Base-by-base conservation (phyloP, 2,113 vertebrate genomes). In the Ovis canadensis region DNA sequence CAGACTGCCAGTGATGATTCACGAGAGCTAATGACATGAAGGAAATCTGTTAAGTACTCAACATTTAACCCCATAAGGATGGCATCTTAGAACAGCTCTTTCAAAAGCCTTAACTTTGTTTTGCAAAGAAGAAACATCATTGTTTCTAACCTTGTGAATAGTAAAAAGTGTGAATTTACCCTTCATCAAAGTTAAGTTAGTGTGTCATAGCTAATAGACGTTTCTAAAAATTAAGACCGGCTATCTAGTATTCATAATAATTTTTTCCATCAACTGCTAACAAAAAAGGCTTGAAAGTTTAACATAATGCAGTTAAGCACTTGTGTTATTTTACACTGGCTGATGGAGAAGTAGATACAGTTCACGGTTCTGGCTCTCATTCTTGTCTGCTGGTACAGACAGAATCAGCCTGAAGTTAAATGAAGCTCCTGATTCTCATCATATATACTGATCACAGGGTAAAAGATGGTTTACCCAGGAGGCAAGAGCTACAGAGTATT, bases 21-120 rank as follows among this genome's bases (percentile, higher is more conserved):
- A 57, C 60, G 40, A 94, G 59, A 92, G 43, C 27, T 90, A 83
- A 90, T 59, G 55, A 84, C 57, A 62, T 33, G 23, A 81, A 84
- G 67, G 57, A 74, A 90, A 90, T 52, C 3, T 74, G 50, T 21
- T 84, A 92, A 84, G 23, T 57, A 94, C n/a, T 81, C 45, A 95
- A 80, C 36, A 57, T 25, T 48, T 33, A 90, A 45, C 40, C 25
- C 52, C 54, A 7, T 6, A 62, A 86, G 52, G 82, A 43, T 5
- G 84, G 21, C 36, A 52, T 27, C 17, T 54, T 54, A 55, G n/a
- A 17, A n/a, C 9, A 81, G 52, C 19, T 59, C 93, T 57, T 74
- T 52, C 67, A 94, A 94, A 91, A 59, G 27, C 19, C 31, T 88
- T 93, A n/a, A 54, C 48, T 93, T 90, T 88, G 92, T 88, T 96